phyloP scores from a whole-genome alignment of 2,113 vertebrate species.

The Bufo gargarizans region DNA sequence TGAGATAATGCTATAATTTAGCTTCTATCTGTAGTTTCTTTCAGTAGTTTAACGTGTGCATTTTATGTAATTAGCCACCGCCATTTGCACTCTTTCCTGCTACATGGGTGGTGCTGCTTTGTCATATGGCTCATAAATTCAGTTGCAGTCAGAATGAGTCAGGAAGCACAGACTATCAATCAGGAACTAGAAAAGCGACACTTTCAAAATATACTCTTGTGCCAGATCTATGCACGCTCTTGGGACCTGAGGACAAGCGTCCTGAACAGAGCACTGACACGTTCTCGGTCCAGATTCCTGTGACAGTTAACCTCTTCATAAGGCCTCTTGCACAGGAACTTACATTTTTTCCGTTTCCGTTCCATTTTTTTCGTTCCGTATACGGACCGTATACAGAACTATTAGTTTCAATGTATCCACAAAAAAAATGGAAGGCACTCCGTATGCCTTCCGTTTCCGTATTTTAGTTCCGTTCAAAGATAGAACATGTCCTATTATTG shows the following conservation, averaged over 20 bases:
- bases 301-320: not conserved
- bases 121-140: not conserved
- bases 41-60: too few species aligned
- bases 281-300: conserved; percentile 23
- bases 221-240: conserved; percentile 18
- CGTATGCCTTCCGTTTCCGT: too few species aligned
- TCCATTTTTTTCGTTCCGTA: too few species aligned
- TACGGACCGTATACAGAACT: too few species aligned
- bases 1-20: too few species aligned
- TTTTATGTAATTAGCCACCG: not conserved
- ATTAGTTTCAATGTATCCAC: too few species aligned
- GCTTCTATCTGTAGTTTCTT: too few species aligned
- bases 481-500: too few species aligned
- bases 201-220: conserved; percentile 6
- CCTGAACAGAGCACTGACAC: not conserved
- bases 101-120: not conserved
- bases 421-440: too few species aligned
- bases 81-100: not conserved
- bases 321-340: not conserved
- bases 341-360: too few species aligned
- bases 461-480: too few species aligned
- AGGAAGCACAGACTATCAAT: conserved; percentile 29
- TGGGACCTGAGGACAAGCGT: conserved; percentile 2
- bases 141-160: not conserved
- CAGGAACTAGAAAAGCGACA: conserved; percentile 25